Conservation (phyloP, 2,797 vertebrate genomes). For the Cryptoblepharus egeriae region DNA sequence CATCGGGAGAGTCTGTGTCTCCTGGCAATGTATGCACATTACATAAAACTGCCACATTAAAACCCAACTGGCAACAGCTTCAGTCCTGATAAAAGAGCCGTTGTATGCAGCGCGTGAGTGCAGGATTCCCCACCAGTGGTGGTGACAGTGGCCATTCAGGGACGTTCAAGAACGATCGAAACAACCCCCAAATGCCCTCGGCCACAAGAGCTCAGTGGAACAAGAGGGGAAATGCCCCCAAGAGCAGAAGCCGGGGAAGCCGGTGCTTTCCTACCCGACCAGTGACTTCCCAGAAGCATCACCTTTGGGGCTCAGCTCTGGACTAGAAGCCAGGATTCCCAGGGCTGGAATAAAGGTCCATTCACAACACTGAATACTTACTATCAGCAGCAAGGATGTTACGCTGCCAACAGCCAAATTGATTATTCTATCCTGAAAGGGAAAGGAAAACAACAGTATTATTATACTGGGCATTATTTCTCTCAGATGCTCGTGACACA, state of each 20-base stretch:
- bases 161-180: background rate
- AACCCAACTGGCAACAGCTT: background rate
- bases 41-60: too few relatives aligned
- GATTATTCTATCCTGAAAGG: slow-evolving; percentile 92
- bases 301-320: too few relatives aligned
- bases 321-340: background rate
- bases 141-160: background rate
- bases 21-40: too few relatives aligned
- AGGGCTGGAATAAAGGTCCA: background rate
- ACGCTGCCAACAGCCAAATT: slow-evolving; percentile 90
- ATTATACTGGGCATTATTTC: background rate
- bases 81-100: too few relatives aligned
- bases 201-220: background rate
- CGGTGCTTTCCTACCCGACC: background rate
- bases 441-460: slow-evolving; percentile 36
- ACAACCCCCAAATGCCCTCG: too few relatives aligned
- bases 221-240: too few relatives aligned
- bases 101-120: background rate
- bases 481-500: background rate
- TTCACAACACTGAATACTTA: slow-evolving; percentile 80
- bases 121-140: background rate
- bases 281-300: background rate
- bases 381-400: slow-evolving; percentile 88
- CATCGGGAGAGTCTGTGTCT: too few relatives aligned
- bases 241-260: background rate